Percentiles rank a stretch among this genome's conserved stretches.
These are phyloP conservation scores for Gymnarchus niloticus DNA, from an alignment of 2,113 vertebrate species.

Conservation along the genomic window DNA sequence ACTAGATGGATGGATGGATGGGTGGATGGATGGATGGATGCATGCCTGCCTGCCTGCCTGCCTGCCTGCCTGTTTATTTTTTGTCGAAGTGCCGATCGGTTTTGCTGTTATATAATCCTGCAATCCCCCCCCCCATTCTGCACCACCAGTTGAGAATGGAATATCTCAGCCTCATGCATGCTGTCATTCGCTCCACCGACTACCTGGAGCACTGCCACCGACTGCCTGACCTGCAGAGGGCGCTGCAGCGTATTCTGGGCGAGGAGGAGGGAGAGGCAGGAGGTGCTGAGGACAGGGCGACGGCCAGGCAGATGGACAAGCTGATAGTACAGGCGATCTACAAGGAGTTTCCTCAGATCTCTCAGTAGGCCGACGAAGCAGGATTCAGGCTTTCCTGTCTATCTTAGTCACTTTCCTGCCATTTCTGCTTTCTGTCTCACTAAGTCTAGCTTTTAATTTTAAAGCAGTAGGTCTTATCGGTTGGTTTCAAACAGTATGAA, in stretches of 20 bases:
- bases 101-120: neutral
- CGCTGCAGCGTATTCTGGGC: conserved; percentile 78
- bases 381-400: neutral
- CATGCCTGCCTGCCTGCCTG: too few species aligned
- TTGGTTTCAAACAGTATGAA: neutral
- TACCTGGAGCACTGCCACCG: conserved; percentile 92
- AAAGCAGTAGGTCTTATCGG: conserved; percentile 9
- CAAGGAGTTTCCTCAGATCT: conserved; percentile 83
- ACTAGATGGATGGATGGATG: too few species aligned
- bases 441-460: neutral
- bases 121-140: neutral
- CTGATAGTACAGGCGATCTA: conserved; percentile 88
- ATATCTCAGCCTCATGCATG: conserved; percentile 93
- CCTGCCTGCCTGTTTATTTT: too few species aligned
- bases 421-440: neutral
- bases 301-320: conserved; percentile 91
- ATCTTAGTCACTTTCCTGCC: conserved; percentile 3
- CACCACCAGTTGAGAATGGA: conserved; percentile 83
- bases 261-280: conserved; percentile 72
- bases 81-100: too few species aligned
- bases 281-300: conserved; percentile 60
- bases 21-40: too few species aligned
- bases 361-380: conserved; percentile 43
- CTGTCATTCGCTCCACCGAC: conserved; percentile 84
- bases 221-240: conserved; percentile 76